Conservation (phyloP, 2,797 vertebrate species). For the Pteronotus mesoamericanus region DNA sequence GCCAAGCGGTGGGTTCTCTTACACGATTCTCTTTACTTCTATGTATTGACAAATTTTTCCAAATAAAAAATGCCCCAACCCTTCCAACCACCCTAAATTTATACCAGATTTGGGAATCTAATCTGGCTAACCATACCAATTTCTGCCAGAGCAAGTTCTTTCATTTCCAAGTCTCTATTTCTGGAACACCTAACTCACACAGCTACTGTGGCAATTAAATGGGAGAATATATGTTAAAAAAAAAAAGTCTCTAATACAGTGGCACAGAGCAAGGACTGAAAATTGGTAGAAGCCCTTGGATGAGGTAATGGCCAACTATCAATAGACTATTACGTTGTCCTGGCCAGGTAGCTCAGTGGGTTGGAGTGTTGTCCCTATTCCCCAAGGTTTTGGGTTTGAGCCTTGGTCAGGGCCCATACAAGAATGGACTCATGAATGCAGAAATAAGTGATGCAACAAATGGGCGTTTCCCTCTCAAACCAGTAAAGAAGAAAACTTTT, state of each 20-base stretch:
- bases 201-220: not conserved
- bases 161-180: constrained; percentile 5
- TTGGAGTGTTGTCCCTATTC: not conserved
- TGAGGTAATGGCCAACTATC: not conserved
- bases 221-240: not conserved
- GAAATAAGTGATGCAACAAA: not conserved
- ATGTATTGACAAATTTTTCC: not conserved
- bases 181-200: not conserved
- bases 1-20: not conserved
- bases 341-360: no score
- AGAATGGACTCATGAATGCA: not conserved
- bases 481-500: not conserved
- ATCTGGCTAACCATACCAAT: not conserved
- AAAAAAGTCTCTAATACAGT: not conserved
- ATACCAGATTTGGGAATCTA: not conserved
- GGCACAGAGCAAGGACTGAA: not conserved
- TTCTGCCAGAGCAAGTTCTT: not conserved
- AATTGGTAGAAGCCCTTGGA: not conserved
- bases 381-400: not conserved
- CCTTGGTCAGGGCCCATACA: not conserved
- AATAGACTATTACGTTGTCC: not conserved
- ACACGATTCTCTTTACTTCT: not conserved
- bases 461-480: not conserved
- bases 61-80: not conserved
- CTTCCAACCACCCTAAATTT: not conserved